Evolutionary conservation across 1,140 invertebrate genomes (phyloP), one percentile per base, ranked within the genome.

Genomic region (Thaumatotibia leucotreta): DNA sequence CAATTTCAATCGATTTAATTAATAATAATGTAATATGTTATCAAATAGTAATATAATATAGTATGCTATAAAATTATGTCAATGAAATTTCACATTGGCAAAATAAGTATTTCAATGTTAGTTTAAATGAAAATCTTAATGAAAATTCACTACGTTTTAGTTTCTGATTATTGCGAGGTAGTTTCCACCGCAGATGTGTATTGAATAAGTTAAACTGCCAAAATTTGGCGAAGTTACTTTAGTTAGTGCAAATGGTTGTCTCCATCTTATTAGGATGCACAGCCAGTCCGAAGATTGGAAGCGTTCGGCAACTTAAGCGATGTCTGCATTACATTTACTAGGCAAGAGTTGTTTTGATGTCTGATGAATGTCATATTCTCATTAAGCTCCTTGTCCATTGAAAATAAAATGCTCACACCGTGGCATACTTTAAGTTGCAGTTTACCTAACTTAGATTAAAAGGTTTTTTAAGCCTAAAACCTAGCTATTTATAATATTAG

Each of bases 161-260:
- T 6, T 6, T 29, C 6, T 11, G 14, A 11, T 14, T 17, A 45
- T 45, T 8, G 6, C 4, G 6, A 45, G 17, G 39, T 45, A 45
- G 39, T 45, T 45, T 45, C 14, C 8, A 8, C 17, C 14, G 17
- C 39, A 45, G 39, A 14, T 45, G 39, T 29, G 52, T 58, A 27
- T 58, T 58, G 27, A 58, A 58, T 58, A 58, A 58, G 23, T 58
- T 58, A 27, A 58, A 27, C 52, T 58, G 23, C 14, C 39, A 20
- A 58, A 58, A 58, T 23, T 31, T 58, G 50, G 52, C 14, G 52
- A 58, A 58, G 52, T 58, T 58, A 24, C n/a, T 23, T 58, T 58
- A 58, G 52, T 58, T 58, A 27, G 52, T 58, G 39, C 17, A 58
- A 58, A 58, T 58, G 24, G 24, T 24, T 58, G 52, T 58, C 52